phyloP scores from a whole-genome alignment of 2,113 vertebrate genomes.

The Asarcornis scutulata region DNA sequence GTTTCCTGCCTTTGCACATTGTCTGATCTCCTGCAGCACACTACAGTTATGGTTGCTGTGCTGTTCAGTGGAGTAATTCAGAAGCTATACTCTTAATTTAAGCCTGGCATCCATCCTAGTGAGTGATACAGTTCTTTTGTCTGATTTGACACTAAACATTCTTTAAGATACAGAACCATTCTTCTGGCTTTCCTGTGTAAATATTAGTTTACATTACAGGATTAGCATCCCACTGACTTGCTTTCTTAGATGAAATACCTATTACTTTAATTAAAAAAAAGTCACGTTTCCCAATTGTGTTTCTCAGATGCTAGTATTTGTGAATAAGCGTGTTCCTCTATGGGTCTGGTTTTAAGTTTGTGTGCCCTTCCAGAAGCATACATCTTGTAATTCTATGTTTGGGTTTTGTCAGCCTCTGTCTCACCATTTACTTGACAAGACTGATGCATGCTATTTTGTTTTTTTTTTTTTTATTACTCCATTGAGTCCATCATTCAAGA shows the following conservation, averaged over 20 bases:
- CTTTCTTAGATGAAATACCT: background rate
- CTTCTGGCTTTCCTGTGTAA: background rate
- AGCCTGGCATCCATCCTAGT: background rate
- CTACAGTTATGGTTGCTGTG: background rate
- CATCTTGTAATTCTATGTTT: background rate
- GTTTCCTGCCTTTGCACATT: constrained; percentile 19
- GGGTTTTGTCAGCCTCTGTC: background rate
- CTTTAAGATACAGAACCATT: background rate
- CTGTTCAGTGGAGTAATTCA: background rate
- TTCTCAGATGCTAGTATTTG: background rate
- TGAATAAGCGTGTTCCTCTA: background rate
- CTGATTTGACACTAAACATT: background rate
- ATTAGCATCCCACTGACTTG: background rate
- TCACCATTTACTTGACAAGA: background rate
- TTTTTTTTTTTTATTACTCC: background rate
- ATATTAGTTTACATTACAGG: background rate
- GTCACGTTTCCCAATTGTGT: background rate
- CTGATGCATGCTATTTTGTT: background rate
- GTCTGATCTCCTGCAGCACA: background rate
- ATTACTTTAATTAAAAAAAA: background rate
- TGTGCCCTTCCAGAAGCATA: accelerated
- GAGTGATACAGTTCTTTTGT: background rate
- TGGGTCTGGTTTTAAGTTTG: background rate
- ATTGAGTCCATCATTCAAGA: background rate
- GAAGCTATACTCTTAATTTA: background rate